Conservation (phyloP, 2,888 invertebrate genomes). For the Lycocerus yunnanus region DNA sequence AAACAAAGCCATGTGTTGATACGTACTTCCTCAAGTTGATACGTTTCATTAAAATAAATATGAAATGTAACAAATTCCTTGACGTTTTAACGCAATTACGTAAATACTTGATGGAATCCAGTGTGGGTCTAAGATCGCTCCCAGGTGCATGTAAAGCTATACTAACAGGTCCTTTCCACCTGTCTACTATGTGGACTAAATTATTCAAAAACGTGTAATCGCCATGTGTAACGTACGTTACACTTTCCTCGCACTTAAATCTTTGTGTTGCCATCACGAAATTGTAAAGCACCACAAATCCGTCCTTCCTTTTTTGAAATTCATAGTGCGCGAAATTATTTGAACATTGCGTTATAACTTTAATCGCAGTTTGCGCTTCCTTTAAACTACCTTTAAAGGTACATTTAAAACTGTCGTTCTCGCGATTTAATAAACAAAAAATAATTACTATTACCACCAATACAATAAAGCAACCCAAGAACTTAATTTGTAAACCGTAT, state of each 20-base stretch:
- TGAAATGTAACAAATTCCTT: constrained; percentile 67
- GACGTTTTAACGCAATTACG: constrained; percentile 62
- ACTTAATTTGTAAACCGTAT: background rate
- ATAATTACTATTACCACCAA: background rate
- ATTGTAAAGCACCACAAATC: constrained; percentile 66
- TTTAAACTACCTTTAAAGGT: background rate
- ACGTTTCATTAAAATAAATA: constrained; percentile 63
- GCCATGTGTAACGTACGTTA: constrained; percentile 71
- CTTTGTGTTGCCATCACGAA: constrained; percentile 59
- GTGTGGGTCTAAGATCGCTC: constrained; percentile 60
- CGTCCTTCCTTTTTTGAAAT: constrained; percentile 26
- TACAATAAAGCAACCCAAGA: background rate
- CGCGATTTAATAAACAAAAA: background rate
- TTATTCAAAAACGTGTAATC: constrained; percentile 70
- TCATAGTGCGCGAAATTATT: constrained; percentile 23
- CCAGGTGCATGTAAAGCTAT: constrained; percentile 69
- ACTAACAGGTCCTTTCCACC: constrained; percentile 69
- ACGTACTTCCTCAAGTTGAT: constrained; percentile 57
- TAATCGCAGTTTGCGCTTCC: background rate
- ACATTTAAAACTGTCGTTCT: background rate
- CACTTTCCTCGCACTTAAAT: constrained; percentile 61
- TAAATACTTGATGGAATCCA: constrained; percentile 63
- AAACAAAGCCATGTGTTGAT: background rate
- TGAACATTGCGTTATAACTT: constrained; percentile 37
- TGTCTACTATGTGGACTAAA: constrained; percentile 60